Evolutionary conservation across 2,888 invertebrate genomes (phyloP).

Genomic region (Actias luna): DNA sequence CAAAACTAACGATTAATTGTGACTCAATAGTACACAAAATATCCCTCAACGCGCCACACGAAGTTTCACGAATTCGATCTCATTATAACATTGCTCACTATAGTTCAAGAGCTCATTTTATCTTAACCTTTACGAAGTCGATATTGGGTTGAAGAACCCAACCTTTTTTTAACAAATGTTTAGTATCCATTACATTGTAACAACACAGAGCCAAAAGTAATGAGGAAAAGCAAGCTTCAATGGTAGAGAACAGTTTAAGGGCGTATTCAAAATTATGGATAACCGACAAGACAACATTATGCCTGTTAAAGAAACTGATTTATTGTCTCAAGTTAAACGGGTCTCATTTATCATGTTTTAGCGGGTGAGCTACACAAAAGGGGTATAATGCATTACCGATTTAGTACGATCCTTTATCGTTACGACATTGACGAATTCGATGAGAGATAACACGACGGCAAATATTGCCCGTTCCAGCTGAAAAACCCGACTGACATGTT

Average conservation of each 20-base stretch:
- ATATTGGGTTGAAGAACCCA: conserved; percentile 31
- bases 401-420: conserved; percentile 55
- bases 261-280: conserved; percentile 35
- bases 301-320: conserved; percentile 57
- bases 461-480: conserved; percentile 20
- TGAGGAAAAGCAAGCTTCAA: conserved; percentile 36
- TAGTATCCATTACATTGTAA: conserved; percentile 30
- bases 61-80: conserved; percentile 35
- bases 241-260: conserved; percentile 38
- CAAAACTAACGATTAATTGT: too few relatives aligned
- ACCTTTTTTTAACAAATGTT: conserved; percentile 27
- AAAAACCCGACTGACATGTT: conserved; percentile 26
- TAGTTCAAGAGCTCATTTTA: conserved; percentile 50
- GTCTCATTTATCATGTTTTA: conserved; percentile 71
- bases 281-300: conserved; percentile 43
- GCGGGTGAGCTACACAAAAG: conserved; percentile 56
- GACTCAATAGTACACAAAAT: too few relatives aligned
- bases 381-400: conserved; percentile 54
- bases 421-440: conserved; percentile 60
- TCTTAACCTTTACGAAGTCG: conserved; percentile 46
- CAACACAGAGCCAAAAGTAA: conserved; percentile 25
- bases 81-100: conserved; percentile 42
- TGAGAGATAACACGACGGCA: conserved; percentile 40
- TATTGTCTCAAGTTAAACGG: conserved; percentile 59
- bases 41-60: too few relatives aligned